Base-by-base conservation (phyloP, 1,140 invertebrate genomes). In the Helicorthomorpha holstii region DNA sequence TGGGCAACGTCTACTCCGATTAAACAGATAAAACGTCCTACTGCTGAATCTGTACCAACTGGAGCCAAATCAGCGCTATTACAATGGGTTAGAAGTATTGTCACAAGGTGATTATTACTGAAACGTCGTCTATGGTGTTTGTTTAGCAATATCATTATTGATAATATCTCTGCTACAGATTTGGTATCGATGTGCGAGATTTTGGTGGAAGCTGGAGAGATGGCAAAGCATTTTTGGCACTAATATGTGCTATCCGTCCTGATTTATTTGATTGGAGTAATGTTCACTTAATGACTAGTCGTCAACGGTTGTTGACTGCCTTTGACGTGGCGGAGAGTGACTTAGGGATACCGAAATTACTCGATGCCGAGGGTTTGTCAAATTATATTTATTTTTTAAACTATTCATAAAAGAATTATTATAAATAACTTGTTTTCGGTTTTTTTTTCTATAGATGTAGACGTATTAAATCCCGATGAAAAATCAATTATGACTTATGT, bases 401-500 rank as follows among this genome's bases (percentile, higher is more conserved):
- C n/a, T n/a, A n/a, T n/a, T n/a, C n/a, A n/a, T n/a, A n/a, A n/a
- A n/a, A n/a, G n/a, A n/a, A n/a, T n/a, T n/a, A n/a, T n/a, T n/a
- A n/a, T n/a, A n/a, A n/a, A n/a, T n/a, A n/a, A n/a, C n/a, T n/a
- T n/a, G n/a, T 42, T 10, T 38, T 38, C 25, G 43, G 49, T n/a
- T 10, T 51, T 29, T 50, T 54, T 45, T 51, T 7, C 51, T 68
- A 27, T 26, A 54, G 95, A 99, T 71, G 90, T 99, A 25, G 91
- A 98, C 71, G 91, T 96, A 14, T 81, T 86, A 16, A 85, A 87
- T 63, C 95, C 95, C 7, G 95, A 98, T 69, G 94, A 98, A 64
- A 89, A 92, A 68, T 97, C 91, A 27, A 89, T 99, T 56, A 98
- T 99, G 91, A 98, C 95, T 26, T 99, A 99, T 68, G 91, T 98